Evolutionary conservation across 2,113 vertebrate genomes (phyloP).

Genomic region (Microtus ochrogaster): DNA sequence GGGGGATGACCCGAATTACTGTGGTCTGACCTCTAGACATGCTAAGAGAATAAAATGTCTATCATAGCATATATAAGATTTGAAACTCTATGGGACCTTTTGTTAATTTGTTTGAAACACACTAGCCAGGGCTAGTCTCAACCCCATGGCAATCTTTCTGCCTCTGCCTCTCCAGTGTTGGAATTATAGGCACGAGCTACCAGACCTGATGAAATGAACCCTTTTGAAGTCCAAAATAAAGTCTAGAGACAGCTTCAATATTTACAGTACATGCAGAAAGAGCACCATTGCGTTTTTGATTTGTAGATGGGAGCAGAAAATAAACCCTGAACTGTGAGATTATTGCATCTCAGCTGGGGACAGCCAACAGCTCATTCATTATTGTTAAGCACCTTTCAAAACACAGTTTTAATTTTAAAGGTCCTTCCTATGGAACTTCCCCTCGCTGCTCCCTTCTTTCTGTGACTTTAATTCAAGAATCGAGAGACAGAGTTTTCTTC

Average conservation of each 20-base stretch:
- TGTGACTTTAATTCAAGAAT: slow-evolving; percentile 59
- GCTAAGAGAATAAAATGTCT: slow-evolving; percentile 25
- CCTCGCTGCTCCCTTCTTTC: background rate
- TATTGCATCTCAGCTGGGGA: slow-evolving; percentile 1
- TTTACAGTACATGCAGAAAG: slow-evolving; percentile 2
- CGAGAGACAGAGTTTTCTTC: slow-evolving; percentile 46
- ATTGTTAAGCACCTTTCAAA: slow-evolving; percentile 51
- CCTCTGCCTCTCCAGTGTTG: background rate
- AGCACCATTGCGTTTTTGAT: background rate
- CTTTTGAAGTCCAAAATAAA: slow-evolving; percentile 53
- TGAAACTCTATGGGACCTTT: background rate
- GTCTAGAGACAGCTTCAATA: slow-evolving; percentile 16
- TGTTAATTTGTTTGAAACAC: background rate
- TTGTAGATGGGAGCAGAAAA: slow-evolving; percentile 52
- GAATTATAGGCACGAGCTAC: background rate
- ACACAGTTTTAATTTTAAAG: slow-evolving; percentile 41
- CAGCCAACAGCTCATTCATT: slow-evolving; percentile 12
- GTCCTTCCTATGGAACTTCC: background rate
- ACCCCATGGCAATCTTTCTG: background rate
- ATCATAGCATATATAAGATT: background rate
- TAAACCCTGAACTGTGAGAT: slow-evolving; percentile 51
- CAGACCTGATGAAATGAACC: background rate
- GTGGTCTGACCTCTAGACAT: background rate
- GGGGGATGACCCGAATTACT: background rate
- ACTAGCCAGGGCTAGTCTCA: background rate